Conservation (phyloP, 2,888 invertebrate genomes). For the Pammene aurita region DNA sequence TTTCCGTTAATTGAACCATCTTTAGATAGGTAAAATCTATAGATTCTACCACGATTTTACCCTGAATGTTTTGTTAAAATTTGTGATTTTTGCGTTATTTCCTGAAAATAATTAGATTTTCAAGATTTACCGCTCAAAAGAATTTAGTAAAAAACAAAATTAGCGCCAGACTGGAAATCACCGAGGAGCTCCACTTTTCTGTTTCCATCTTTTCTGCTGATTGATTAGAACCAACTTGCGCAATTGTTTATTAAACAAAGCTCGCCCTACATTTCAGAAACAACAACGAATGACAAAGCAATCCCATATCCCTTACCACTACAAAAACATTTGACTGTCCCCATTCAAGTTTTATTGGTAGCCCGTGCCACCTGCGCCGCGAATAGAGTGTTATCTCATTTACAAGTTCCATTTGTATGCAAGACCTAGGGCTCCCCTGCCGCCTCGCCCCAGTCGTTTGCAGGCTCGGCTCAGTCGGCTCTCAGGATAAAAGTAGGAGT, state of each 20-base stretch:
- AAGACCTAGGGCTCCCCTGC: conserved; percentile 70
- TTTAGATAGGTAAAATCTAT: neutral
- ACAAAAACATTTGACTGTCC: conserved; percentile 30
- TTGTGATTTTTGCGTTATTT: too few relatives aligned
- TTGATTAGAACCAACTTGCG: neutral
- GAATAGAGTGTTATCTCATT: conserved; percentile 66
- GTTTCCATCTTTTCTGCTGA: neutral
- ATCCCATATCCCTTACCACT: conserved; percentile 30
- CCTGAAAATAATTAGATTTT: too few relatives aligned
- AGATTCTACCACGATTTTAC: neutral
- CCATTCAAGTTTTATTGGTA: conserved; percentile 36
- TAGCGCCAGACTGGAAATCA: too few relatives aligned
- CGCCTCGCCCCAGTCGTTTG: conserved; percentile 48
- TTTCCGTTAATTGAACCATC: conserved; percentile 2
- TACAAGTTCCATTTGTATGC: conserved; percentile 79
- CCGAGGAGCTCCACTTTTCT: neutral
- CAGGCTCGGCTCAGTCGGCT: conserved; percentile 40
- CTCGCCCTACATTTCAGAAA: conserved; percentile 11
- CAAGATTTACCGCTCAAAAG: too few relatives aligned
- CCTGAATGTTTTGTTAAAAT: too few relatives aligned
- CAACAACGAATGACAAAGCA: conserved; percentile 30
- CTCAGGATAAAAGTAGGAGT: conserved; percentile 36
- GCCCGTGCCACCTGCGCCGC: conserved; percentile 36
- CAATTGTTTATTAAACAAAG: conserved; percentile 14
- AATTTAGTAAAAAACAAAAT: too few relatives aligned